Percentiles rank a stretch among this genome's conserved stretches.
Evolutionary conservation across 2,888 invertebrate species (phyloP).

Genomic region (Melanophora roralis): DNA sequence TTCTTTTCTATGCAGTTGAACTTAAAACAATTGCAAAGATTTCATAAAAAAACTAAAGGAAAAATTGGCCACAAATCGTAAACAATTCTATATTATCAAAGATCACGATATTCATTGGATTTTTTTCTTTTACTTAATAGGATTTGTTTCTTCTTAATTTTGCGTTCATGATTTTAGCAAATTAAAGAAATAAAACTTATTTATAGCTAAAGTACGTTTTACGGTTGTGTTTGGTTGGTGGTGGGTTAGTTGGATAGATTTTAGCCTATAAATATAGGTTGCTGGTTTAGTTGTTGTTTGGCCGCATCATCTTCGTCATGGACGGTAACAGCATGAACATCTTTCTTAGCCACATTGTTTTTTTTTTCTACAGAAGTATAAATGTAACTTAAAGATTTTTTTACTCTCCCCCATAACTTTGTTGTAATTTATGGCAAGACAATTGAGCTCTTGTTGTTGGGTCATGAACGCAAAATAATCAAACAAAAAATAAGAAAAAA

Average conservation of each 20-base stretch:
- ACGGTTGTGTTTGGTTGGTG: conserved; percentile 5
- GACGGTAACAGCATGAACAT: not conserved
- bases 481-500: not conserved
- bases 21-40: not conserved
- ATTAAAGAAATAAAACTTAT: conserved; percentile 61
- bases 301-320: conserved; percentile 2
- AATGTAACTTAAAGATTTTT: conserved; percentile 29
- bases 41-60: not conserved
- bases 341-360: conserved; percentile 16
- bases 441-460: conserved; percentile 49
- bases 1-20: not conserved
- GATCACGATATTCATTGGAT: conserved; percentile 62
- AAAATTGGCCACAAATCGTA: conserved; percentile 51
- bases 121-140: conserved; percentile 7
- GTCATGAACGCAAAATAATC: conserved; percentile 47
- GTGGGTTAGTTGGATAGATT: conserved; percentile 18
- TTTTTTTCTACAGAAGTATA: not conserved
- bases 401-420: conserved; percentile 51
- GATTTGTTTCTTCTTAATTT: not conserved
- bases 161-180: conserved; percentile 59
- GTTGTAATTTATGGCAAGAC: conserved; percentile 50
- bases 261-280: not conserved
- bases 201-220: conserved; percentile 40
- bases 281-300: conserved; percentile 23
- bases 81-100: conserved; percentile 58